Conservation (phyloP, 2,113 vertebrate species). For the Uria aalge region DNA sequence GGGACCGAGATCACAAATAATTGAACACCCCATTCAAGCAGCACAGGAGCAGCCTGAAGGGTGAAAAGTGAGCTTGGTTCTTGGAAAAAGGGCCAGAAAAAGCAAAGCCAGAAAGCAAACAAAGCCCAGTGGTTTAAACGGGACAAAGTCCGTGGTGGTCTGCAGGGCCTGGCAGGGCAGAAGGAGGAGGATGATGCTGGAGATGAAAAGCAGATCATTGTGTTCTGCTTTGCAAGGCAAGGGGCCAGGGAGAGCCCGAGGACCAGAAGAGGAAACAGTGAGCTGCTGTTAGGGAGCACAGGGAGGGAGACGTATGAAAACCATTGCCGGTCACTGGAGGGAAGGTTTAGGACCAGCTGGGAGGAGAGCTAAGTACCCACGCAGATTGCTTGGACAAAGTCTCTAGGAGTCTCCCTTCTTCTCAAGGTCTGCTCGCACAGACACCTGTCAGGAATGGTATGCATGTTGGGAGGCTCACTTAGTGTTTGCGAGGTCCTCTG, state of each 20-base stretch:
- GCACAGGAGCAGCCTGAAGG: not conserved
- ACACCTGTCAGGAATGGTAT: not conserved
- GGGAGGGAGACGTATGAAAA: not conserved
- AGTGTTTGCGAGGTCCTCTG: not conserved
- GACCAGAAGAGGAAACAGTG: not conserved
- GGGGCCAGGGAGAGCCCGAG: not conserved
- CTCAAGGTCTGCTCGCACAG: accelerated
- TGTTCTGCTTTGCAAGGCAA: not conserved
- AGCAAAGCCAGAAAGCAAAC: not conserved
- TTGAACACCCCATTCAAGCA: not conserved
- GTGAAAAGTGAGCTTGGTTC: not conserved
- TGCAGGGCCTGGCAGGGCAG: not conserved
- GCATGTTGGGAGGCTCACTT: not conserved
- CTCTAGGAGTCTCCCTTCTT: not conserved
- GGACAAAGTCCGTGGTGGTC: not conserved
- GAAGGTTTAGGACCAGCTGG: not conserved
- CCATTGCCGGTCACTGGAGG: not conserved
- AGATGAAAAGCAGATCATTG: not conserved
- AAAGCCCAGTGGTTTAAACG: not conserved
- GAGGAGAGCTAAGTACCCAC: not conserved
- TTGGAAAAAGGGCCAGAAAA: not conserved
- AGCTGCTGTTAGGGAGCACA: not conserved
- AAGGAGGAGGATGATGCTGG: not conserved
- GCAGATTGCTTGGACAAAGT: not conserved
- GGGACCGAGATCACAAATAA: too few relatives aligned